Percentiles rank a stretch among this genome's conserved stretches.
Evolutionary conservation across 2,113 vertebrate genomes (phyloP).

Genomic region (Orycteropus afer): DNA sequence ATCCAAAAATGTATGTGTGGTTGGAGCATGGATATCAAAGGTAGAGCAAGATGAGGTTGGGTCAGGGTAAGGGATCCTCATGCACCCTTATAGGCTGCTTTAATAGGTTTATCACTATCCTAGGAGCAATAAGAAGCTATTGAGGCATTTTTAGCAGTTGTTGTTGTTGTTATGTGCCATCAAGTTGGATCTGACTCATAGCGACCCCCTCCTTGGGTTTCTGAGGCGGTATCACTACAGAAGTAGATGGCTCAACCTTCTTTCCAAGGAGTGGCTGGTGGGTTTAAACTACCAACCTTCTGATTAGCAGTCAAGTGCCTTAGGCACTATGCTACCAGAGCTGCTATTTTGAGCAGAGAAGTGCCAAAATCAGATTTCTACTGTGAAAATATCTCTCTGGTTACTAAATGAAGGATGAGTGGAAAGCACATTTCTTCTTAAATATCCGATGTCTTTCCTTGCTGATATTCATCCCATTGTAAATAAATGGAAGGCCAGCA

Average conservation of each 20-base stretch:
- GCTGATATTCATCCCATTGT: neutral
- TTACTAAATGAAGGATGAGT: neutral
- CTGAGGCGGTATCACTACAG: too few species aligned
- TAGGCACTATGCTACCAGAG: too few species aligned
- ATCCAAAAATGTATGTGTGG: neutral
- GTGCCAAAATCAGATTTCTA: neutral
- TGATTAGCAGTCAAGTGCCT: too few species aligned
- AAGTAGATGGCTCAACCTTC: too few species aligned
- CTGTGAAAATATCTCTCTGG: neutral
- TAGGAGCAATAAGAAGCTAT: too few species aligned
- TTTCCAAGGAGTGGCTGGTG: too few species aligned
- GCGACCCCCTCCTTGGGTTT: too few species aligned
- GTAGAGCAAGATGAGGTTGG: neutral
- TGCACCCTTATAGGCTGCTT: neutral
- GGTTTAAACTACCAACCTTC: too few species aligned
- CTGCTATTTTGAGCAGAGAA: neutral
- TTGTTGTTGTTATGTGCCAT: too few species aligned
- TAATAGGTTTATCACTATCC: neutral
- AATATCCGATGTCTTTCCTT: neutral
- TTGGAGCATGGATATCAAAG: neutral
- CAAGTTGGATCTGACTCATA: too few species aligned
- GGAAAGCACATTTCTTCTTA: neutral
- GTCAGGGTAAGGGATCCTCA: neutral
- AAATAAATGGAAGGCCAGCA: neutral
- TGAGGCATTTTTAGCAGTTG: too few species aligned